Evolutionary conservation across 2,888 invertebrate species (phyloP), one percentile per base, ranked within the genome.

Genomic region (Mantis religiosa): DNA sequence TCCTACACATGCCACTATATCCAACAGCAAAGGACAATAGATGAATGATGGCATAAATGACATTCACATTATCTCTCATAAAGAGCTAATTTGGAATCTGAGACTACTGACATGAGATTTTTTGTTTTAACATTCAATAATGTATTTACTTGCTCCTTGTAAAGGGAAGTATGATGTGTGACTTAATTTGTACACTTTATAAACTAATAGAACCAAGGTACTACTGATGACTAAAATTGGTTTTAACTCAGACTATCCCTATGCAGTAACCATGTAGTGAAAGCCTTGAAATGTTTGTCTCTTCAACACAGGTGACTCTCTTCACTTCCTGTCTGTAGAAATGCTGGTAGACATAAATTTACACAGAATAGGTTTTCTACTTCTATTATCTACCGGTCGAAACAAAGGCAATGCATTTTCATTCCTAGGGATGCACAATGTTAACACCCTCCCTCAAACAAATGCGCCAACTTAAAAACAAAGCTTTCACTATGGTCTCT

Each of bases 401-500:
- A 83, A 82, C n/a, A 82, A 87, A 54, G 71, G 88, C 85, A 89
- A 89, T 88, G 89, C 87, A 89, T 82, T 87, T 84, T 85, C 28
- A 47, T 82, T 85, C 47, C 87, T 88, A 90, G 90, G 84, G 90
- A 91, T 90, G 90, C 90, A 90, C 90, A 91, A 90, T 90, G 90
- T 89, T 91, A 89, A 81, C 83, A 47, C 41, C 20, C 28, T 83
- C 83, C 82, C 34, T 15, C 25, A 82, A 87, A 84, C 41, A 34
- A 88, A 30, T 28, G 54, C 28, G 28, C 20, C 30, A 82, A 81
- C 82, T 83, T 30, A 85, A 81, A 88, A 85, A n/a, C 85, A 88
- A 88, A 84, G 89, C 90, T 90, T 90, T 90, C 90, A 90, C 90
- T 89, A 90, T 89, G 89, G 90, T 89, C 89, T 89, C 90, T 90